Evolutionary conservation across 53 echinoderm and acorn worm genomes (phyloP).

Genomic region (Holothuria leucospilota): DNA sequence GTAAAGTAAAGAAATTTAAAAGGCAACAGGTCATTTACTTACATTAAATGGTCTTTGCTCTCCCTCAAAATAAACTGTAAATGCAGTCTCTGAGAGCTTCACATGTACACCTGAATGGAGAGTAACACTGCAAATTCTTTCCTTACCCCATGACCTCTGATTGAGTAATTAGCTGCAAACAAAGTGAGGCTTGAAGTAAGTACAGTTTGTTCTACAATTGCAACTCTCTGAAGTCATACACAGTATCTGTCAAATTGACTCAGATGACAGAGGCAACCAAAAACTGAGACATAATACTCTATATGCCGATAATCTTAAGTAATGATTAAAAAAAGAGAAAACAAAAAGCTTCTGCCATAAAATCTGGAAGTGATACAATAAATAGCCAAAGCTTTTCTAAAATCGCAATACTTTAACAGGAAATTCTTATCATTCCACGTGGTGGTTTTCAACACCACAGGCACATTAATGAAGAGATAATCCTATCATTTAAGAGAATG

Average conservation of each 20-base stretch:
- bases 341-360: conserved; percentile 52
- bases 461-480: conserved; percentile 31
- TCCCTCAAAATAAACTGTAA: no score
- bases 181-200: no score
- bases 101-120: no score
- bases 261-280: no score
- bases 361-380: conserved; percentile 49
- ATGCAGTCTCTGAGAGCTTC: no score
- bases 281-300: background rate
- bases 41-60: background rate
- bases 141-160: no score
- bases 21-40: conserved; percentile 30
- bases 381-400: conserved; percentile 52
- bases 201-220: no score
- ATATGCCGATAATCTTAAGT: background rate
- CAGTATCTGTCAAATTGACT: no score
- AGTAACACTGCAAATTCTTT: no score
- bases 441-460: conserved; percentile 15
- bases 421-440: conserved; percentile 3
- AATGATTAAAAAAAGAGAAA: conserved; percentile 13
- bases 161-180: no score
- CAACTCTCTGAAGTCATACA: no score
- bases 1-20: conserved; percentile 24
- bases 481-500: background rate
- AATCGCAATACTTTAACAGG: conserved; percentile 23